A percentile compares a stretch with the other conserved stretches of the same genome.
phyloP scores from a whole-genome alignment of 2,797 vertebrate genomes.

The Lemur catta region DNA sequence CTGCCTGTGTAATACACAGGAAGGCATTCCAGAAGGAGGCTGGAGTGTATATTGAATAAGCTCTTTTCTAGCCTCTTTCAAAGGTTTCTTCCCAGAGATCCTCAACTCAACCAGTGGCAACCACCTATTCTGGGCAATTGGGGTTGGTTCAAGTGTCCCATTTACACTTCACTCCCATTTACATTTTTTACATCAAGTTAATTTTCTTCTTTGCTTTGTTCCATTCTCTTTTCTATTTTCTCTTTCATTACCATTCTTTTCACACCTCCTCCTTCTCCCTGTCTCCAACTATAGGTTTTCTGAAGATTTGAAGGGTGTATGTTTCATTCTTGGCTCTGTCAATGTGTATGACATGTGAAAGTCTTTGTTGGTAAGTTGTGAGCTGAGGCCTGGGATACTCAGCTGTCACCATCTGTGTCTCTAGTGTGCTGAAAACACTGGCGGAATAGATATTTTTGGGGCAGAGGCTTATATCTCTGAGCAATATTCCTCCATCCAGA shows the following conservation, averaged over 20 bases:
- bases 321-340: not conserved
- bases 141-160: not conserved
- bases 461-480: conserved; percentile 24
- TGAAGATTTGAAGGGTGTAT: not conserved
- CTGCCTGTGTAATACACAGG: not conserved
- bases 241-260: not conserved
- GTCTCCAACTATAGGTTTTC: not conserved
- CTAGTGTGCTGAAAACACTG: not conserved
- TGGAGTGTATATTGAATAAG: not conserved
- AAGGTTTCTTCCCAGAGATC: not conserved
- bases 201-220: conserved; percentile 24
- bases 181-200: not conserved
- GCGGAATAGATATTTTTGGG: not conserved
- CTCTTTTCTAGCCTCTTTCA: not conserved
- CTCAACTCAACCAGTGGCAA: not conserved
- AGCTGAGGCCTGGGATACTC: not conserved
- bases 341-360: not conserved
- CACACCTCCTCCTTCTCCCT: not conserved
- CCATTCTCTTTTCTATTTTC: not conserved
- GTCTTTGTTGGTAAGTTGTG: not conserved
- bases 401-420: not conserved
- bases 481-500: conserved; percentile 1
- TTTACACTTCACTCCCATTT: not conserved
- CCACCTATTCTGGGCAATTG: not conserved
- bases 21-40: not conserved